Conservation (phyloP, 2,797 vertebrate genomes). For the Crocodylus rhombifer region DNA sequence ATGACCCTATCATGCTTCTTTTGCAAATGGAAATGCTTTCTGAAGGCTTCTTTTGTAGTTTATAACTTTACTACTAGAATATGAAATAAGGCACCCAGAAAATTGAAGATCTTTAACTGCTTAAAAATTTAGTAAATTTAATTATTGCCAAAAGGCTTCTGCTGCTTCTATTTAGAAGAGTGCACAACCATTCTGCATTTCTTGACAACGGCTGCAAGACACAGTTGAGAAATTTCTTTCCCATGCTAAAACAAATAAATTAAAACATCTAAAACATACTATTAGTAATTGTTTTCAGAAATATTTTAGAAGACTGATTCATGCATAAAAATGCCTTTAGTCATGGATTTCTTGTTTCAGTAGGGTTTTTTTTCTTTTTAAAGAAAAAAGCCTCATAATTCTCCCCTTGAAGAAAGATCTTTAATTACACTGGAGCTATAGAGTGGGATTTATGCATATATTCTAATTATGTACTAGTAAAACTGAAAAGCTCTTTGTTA, state of each 20-base stretch:
- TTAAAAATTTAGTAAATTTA: slow-evolving; percentile 55
- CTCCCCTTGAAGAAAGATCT: slow-evolving; percentile 70
- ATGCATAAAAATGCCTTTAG: slow-evolving; percentile 69
- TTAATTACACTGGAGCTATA: slow-evolving; percentile 77
- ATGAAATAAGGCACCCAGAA: background rate
- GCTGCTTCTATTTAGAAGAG: slow-evolving; percentile 14
- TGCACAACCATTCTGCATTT: slow-evolving; percentile 5
- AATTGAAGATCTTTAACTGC: slow-evolving; percentile 39
- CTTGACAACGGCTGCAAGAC: background rate
- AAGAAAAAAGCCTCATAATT: slow-evolving; percentile 62
- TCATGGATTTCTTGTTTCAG: slow-evolving; percentile 59
- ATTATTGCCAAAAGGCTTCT: slow-evolving; percentile 33
- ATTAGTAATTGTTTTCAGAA: slow-evolving; percentile 68
- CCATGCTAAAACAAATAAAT: slow-evolving; percentile 27
- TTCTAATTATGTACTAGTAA: slow-evolving; percentile 74
- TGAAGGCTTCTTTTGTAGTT: slow-evolving; percentile 47
- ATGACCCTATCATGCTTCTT: background rate
- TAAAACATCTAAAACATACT: slow-evolving; percentile 53
- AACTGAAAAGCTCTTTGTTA: slow-evolving; percentile 75
- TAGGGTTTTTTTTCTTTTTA: slow-evolving; percentile 32
- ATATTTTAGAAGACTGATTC: slow-evolving; percentile 60
- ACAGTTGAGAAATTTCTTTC: slow-evolving; percentile 40
- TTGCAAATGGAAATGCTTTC: background rate
- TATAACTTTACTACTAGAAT: slow-evolving; percentile 67
- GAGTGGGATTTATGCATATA: slow-evolving; percentile 69